Evolutionary conservation across 1,140 invertebrate species (phyloP).

Genomic region (Pachypeltis micranthus): DNA sequence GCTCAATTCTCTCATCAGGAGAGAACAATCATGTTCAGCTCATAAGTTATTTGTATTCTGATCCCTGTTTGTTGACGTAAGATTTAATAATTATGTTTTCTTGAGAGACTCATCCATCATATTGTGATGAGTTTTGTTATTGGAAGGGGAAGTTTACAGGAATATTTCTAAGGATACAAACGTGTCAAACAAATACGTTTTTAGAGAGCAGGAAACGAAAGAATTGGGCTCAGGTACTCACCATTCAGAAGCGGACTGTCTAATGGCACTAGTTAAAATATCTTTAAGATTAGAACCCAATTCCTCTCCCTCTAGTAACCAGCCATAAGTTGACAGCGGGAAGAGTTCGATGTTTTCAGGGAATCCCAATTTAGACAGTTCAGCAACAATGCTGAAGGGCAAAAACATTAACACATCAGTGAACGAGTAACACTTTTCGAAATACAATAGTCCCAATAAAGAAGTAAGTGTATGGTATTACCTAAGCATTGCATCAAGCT

Average conservation of each 20-base stretch:
- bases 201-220: not conserved
- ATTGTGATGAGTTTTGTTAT: no score
- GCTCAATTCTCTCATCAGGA: no score
- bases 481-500: constrained; percentile 53
- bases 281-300: constrained; percentile 39
- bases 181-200: constrained; percentile 11
- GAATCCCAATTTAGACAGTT: constrained; percentile 43
- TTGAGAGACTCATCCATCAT: no score
- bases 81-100: no score
- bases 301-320: constrained; percentile 39
- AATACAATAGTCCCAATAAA: not conserved
- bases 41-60: no score
- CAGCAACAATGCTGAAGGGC: constrained; percentile 43
- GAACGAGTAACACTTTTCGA: not conserved
- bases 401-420: not conserved
- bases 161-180: no score
- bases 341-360: constrained; percentile 53
- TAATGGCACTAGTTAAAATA: constrained; percentile 51
- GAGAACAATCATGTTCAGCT: no score
- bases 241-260: constrained; percentile 61
- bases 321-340: constrained; percentile 50
- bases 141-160: no score
- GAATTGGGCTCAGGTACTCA: constrained; percentile 25
- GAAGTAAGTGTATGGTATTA: constrained; percentile 24
- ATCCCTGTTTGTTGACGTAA: no score